Evolutionary conservation across 2,113 vertebrate genomes (phyloP).

Genomic region (Tychaedon coryphoeus): DNA sequence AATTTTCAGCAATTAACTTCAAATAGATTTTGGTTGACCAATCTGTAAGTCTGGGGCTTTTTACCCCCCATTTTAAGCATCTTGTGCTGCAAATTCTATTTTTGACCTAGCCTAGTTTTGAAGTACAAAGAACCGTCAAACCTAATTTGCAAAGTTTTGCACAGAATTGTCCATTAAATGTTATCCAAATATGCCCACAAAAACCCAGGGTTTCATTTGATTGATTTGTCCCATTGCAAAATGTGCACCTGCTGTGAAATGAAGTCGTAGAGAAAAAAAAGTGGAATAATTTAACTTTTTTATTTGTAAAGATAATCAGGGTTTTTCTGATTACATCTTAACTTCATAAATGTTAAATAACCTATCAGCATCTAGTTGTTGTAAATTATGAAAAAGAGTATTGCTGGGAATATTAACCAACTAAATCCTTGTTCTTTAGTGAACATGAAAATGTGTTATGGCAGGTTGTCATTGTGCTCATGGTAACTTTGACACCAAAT

Average conservation of each 20-base stretch:
- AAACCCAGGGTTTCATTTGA: conserved; percentile 58
- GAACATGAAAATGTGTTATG: conserved; percentile 82
- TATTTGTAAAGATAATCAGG: conserved; percentile 99
- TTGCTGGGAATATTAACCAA: conserved; percentile 96
- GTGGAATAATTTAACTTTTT: conserved; percentile 99
- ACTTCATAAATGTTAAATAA: conserved; percentile 99
- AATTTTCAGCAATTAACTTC: neutral
- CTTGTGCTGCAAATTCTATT: neutral
- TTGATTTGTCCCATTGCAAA: conserved; percentile 74
- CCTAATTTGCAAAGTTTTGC: conserved; percentile 47
- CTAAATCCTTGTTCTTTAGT: conserved; percentile 79
- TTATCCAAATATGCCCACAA: conserved; percentile 47
- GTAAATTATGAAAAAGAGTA: conserved; percentile 98
- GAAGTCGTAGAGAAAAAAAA: conserved; percentile 63
- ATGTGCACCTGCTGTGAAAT: conserved; percentile 75
- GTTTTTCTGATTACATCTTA: conserved; percentile 97
- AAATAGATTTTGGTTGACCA: neutral
- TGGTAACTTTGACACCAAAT: conserved; percentile 82
- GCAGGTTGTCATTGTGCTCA: conserved; percentile 81
- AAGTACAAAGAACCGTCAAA: conserved; percentile 28
- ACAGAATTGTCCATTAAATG: conserved; percentile 44
- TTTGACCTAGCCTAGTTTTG: conserved; percentile 28
- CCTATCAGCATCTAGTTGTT: conserved; percentile 99
- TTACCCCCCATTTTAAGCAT: neutral
- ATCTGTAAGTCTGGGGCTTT: neutral